Evolutionary conservation across 2,797 vertebrate species (phyloP), one percentile per base, ranked within the genome.

Genomic region (Fratercula arctica): DNA sequence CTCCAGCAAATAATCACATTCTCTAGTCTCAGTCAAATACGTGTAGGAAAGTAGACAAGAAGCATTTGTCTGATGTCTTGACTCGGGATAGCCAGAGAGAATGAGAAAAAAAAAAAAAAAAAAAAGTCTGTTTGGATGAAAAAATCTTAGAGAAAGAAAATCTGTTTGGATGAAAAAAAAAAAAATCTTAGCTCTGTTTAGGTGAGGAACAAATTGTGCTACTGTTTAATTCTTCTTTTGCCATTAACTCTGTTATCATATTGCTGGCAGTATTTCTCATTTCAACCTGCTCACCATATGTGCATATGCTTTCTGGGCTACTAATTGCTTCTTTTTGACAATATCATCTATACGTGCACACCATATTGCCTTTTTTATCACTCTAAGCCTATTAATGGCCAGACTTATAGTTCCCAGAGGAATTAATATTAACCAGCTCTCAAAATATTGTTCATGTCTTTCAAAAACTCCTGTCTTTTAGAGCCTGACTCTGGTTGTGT

Each of bases 401-500:
- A 98, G 98, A 98, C 97, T 98, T 98, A 98, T 21, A 87, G 97
- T 88, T 98, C 98, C 97, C 98, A 85, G 68, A 97, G 97, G 98
- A 98, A 98, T 97, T 97, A 98, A 98, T 98, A 98, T 98, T 98
- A 98, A 97, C 97, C 97, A 98, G 97, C 96, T 98, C 97, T 98
- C 97, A 98, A 98, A 98, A 98, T 97, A 98, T 98, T 98, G 98
- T 96, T 97, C 97, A 76, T 93, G 96, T 97, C 97, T 97, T 97
- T 98, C 95, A 97, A 97, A 98, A 97, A 98, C 95, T 96, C 95
- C 97, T 96, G 94, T 97, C 95, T 95, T 98, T 97, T 96, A 96
- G 96, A 97, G 95, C 92, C 97, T 97, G 96, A 95, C 97, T 98
- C 96, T 97, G 97, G 93, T 87, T 96, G 93, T 89, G 94, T 97